A percentile compares a stretch with the other conserved stretches of the same genome.
These are phyloP conservation scores for Delia radicum DNA, from an alignment of 1,140 invertebrate species.

Conservation along the genomic window DNA sequence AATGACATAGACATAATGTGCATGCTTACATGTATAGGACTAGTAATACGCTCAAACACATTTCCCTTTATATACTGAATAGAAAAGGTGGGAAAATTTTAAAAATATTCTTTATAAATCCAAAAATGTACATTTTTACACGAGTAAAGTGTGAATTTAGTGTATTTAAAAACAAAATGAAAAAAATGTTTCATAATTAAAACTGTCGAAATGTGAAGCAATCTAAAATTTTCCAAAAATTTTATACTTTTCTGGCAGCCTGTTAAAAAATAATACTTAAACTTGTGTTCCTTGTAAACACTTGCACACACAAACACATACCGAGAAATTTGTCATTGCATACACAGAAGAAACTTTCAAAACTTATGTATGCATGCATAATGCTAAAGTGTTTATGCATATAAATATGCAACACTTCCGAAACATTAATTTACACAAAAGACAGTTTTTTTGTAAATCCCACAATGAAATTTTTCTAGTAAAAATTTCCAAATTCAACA, in stretches of 20 bases:
- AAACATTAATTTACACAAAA: conserved; percentile 15
- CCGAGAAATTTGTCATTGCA: background rate
- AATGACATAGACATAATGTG: background rate
- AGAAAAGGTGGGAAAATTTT: no score
- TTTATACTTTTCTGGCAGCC: background rate
- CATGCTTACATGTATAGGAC: background rate
- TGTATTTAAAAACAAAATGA: background rate
- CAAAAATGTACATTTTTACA: no score
- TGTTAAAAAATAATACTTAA: background rate
- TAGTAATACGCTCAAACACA: no score
- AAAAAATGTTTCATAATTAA: conserved; percentile 19
- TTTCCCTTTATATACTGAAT: no score
- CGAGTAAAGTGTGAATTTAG: no score
- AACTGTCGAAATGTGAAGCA: conserved; percentile 9
- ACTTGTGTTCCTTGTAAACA: background rate
- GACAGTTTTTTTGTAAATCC: background rate
- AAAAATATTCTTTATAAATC: no score
- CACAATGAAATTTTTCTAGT: background rate
- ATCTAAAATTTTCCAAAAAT: background rate
- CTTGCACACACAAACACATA: background rate
- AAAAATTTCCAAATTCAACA: background rate
- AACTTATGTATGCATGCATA: background rate
- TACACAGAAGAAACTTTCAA: background rate
- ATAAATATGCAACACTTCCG: conserved; percentile 11
- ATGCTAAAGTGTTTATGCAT: conserved; percentile 19